Evolutionary conservation across 2,888 invertebrate genomes (phyloP).

Genomic region (Linnaemya tessellans): DNA sequence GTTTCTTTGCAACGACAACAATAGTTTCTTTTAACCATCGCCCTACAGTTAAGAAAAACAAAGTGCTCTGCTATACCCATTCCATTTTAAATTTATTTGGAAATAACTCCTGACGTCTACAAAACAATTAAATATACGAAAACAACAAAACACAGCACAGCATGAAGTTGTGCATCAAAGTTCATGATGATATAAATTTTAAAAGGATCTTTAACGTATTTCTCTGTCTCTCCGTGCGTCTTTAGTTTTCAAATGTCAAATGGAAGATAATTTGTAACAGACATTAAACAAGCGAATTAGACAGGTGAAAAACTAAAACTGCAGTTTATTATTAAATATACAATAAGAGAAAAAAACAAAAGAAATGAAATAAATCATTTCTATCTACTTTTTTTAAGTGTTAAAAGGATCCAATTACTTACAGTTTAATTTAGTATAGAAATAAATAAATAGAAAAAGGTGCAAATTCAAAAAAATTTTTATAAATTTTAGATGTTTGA

Average conservation of each 20-base stretch:
- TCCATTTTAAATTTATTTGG: constrained; percentile 28
- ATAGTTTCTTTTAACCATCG: constrained; percentile 43
- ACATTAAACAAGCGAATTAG: constrained; percentile 60
- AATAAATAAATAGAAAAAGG: constrained; percentile 60
- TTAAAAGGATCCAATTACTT: constrained; percentile 53
- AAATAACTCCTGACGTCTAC: background rate
- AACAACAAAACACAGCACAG: constrained; percentile 43
- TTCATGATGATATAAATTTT: constrained; percentile 5
- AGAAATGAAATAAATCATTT: background rate
- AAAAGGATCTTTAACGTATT: constrained; percentile 30
- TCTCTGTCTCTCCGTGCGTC: background rate
- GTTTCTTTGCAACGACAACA: constrained; percentile 48
- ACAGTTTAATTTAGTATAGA: background rate
- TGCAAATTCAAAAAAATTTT: constrained; percentile 35
- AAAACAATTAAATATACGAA: constrained; percentile 49
- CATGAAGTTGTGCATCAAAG: constrained; percentile 42
- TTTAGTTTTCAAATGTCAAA: constrained; percentile 26
- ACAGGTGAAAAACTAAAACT: constrained; percentile 60
- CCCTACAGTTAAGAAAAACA: constrained; percentile 9
- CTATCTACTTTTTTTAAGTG: constrained; percentile 33
- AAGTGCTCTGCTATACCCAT: constrained; percentile 6
- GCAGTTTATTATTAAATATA: constrained; percentile 23
- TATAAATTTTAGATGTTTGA: background rate
- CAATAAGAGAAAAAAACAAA: background rate
- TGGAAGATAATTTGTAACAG: constrained; percentile 50